Conservation (phyloP, 1,140 invertebrate species). For the Sycophaga agraensis region DNA sequence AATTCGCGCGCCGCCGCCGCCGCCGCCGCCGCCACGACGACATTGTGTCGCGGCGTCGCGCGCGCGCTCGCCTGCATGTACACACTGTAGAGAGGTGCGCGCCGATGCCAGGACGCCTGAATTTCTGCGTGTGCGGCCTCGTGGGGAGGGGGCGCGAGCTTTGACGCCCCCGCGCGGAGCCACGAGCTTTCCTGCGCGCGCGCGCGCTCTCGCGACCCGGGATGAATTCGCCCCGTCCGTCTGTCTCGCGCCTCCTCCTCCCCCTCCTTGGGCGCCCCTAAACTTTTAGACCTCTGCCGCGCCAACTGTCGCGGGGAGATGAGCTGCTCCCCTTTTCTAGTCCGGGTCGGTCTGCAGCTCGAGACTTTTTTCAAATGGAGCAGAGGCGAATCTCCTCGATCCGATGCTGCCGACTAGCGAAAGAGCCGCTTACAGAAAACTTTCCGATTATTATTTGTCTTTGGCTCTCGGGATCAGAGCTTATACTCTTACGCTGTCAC, state of each 20-base stretch:
- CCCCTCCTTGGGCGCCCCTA: too few species aligned
- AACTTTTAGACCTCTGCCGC: too few species aligned
- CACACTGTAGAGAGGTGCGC: neutral
- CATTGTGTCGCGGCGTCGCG: slow-evolving; percentile 18
- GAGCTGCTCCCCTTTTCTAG: too few species aligned
- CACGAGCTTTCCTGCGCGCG: neutral
- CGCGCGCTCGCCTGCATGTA: neutral
- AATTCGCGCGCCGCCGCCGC: neutral
- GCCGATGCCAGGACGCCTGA: slow-evolving; percentile 22
- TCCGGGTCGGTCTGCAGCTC: too few species aligned
- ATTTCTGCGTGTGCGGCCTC: neutral
- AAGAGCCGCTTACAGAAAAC: too few species aligned
- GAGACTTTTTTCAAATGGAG: too few species aligned
- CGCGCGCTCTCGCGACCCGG: neutral
- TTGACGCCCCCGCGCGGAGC: neutral
- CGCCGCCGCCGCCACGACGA: slow-evolving; percentile 1
- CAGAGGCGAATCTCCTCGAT: too few species aligned
- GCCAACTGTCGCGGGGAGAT: too few species aligned
- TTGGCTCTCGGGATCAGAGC: too few species aligned
- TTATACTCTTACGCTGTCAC: too few species aligned
- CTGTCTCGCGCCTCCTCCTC: neutral
- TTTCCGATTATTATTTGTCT: too few species aligned
- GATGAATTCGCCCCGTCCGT: slow-evolving; percentile 9
- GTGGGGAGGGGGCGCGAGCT: neutral
- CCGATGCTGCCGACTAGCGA: too few species aligned